These are phyloP conservation scores for Antheraea yamamai DNA, from an alignment of 2,888 invertebrate genomes.

Conservation along the genomic window DNA sequence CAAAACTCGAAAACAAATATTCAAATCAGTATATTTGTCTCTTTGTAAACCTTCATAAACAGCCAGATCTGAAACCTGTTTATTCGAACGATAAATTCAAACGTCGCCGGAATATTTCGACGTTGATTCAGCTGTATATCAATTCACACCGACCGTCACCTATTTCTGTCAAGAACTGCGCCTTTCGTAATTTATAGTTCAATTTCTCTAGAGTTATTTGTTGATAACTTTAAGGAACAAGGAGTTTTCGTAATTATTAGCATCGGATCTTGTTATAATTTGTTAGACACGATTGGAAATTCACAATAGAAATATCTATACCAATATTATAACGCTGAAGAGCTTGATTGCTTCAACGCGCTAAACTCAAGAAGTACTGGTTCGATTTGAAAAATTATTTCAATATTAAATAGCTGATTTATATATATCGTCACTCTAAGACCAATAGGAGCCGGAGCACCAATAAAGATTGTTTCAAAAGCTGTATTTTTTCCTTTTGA, in stretches of 20 bases:
- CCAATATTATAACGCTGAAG: no score
- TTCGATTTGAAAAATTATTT: no score
- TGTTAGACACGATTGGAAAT: slow-evolving; percentile 10
- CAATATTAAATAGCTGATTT: no score
- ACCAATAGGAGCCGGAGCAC: no score
- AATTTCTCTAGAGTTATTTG: slow-evolving; percentile 48
- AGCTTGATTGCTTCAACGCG: no score
- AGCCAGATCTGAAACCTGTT: slow-evolving; percentile 29
- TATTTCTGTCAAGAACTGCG: slow-evolving; percentile 60
- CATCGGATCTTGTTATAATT: slow-evolving; percentile 32
- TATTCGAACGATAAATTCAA: slow-evolving; percentile 58
- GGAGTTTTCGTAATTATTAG: slow-evolving; percentile 37
- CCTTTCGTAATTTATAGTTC: slow-evolving; percentile 57
- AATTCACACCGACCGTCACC: slow-evolving; percentile 57
- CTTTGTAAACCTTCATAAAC: slow-evolving; percentile 2
- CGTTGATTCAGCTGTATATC: slow-evolving; percentile 62
- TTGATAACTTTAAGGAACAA: slow-evolving; percentile 39
- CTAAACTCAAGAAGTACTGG: no score
- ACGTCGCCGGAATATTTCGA: slow-evolving; percentile 55
- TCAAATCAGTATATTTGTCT: background rate
- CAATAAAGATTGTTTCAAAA: no score
- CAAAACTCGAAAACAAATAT: background rate
- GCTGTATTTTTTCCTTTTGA: no score
- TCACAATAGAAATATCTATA: background rate
- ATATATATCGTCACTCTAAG: no score